Evolutionary conservation across 2,888 invertebrate species (phyloP), one percentile per base, ranked within the genome.

Genomic region (Thumatha senex): DNA sequence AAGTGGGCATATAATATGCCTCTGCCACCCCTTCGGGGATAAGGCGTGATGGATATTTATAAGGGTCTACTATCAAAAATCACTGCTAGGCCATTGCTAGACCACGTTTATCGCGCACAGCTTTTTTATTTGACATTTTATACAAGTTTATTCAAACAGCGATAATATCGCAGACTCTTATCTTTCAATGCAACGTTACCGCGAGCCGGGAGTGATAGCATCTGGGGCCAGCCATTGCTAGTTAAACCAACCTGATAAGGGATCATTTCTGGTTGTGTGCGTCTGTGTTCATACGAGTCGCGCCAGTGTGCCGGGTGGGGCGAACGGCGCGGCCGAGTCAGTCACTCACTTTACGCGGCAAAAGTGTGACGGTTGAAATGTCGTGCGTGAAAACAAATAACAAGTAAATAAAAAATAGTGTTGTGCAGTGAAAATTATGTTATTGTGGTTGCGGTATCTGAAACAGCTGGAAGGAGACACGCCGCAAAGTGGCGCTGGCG

Each of bases 111-210:
- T 83, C 83, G 85, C 79, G 75, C 75, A 78, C 80, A 81, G 84
- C 86, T 87, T 90, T 89, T 90, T 89, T 89, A 89, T 90, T 90
- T 90, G 89, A 89, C 89, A 89, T 91, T 91, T 89, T 84, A 89
- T 90, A 91, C 90, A 90, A 90, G 91, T 91, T 89, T 91, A 91
- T 91, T 90, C 90, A 91, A 90, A 90, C 88, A 87, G 72, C 86
- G 90, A 90, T 90, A 89, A 70, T 78, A 91, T 91, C 91, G 76
- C 73, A 79, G 89, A 91, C 89, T 65, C 84, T 90, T 91, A 90
- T 90, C 90, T 91, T 87, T 88, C 89, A 89, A 90, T 91, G 91
- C 91, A 90, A 88, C 89, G 89, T 90, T 89, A 89, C 91, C 90
- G 89, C 91, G 89, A 84, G 89, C 86, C 78, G 80, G 77, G 77